phyloP scores from a whole-genome alignment of 2,797 vertebrate genomes.

The Epinephelus awoara region DNA sequence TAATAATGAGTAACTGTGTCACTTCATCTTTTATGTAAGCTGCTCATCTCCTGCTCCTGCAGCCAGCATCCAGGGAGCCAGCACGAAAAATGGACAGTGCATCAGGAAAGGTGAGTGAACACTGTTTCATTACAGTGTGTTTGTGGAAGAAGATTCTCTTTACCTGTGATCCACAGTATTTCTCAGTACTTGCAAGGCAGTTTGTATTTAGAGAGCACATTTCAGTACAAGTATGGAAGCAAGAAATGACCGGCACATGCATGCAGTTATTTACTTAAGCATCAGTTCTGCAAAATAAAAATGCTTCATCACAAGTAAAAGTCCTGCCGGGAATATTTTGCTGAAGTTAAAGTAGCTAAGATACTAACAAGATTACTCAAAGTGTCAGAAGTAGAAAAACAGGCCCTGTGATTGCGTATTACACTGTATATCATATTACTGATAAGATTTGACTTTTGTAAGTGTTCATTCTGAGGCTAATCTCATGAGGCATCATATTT shows the following conservation, averaged over 20 bases:
- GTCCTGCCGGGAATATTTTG: not conserved
- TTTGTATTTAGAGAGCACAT: not conserved
- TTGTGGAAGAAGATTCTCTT: not conserved
- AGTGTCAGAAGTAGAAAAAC: not conserved
- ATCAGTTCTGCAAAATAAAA: not conserved
- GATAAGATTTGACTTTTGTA: not conserved
- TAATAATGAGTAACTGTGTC: conserved; percentile 72
- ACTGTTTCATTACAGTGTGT: not conserved
- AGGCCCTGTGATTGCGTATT: not conserved
- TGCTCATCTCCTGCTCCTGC: conserved; percentile 5
- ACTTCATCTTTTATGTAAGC: conserved; percentile 24
- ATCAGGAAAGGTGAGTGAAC: conserved; percentile 59
- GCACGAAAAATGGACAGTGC: conserved; percentile 42
- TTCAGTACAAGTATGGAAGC: not conserved
- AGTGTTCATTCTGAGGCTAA: not conserved
- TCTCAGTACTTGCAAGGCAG: not conserved
- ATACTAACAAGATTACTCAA: not conserved
- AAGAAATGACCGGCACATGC: not conserved
- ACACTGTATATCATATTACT: not conserved
- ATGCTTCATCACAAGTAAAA: not conserved
- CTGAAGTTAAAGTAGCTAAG: not conserved
- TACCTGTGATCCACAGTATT: not conserved
- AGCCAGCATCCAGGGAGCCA: conserved; percentile 20
- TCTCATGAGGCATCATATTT: not conserved
- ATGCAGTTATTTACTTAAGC: not conserved